Base-by-base conservation (phyloP, 2,888 invertebrate species). In the Hirudinaria manillensis region DNA sequence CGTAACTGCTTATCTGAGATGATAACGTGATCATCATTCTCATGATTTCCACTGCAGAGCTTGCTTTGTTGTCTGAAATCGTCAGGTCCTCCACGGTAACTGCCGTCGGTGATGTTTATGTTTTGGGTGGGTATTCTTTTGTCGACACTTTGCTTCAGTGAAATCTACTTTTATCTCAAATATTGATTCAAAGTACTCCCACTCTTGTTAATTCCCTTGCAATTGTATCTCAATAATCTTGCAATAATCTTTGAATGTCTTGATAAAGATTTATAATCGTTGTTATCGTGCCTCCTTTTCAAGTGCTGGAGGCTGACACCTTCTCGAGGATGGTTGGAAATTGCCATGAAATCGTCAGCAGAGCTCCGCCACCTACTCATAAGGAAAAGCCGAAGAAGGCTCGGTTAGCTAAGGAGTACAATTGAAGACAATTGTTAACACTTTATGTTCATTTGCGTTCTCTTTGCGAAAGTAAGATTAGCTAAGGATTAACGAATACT, bases 11-110 rank as follows among this genome's bases (percentile, higher is more conserved):
- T 53, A 16, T 16, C 13, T 16, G 21, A 53, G 13, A 53, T 16
- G 13, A 16, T 21, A 53, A 53, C 53, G 24, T 24, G 24, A n/a
- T 16, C 10, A 27, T 13, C 61, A 4, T 61, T 2, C 29, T 61
- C 4, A 24, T 7, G 6, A 27, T 61, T 29, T 61, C 10, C n/a
- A 16, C 29, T 24, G 19, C n/a, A 72, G 72, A 72, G n/a, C 56
- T 72, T 13, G 72, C 72, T 19, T 32, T 72, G 72, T 24, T 72
- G 51, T 55, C 72, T 53, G 72, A 72, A 16, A 72, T 72, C 27
- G 38, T 55, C n/a, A n/a, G 72, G 21, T 72, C 72, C 19, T 24
- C 72, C n/a, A 72, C 72, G 16, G 72, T 72, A 6, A 29, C 53
- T 51, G 72, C 72, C 34, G 29, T 56, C 24, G 72, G 72, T 10